Base-by-base conservation (phyloP, 2,888 invertebrate genomes). In the Criorhina ranunculi region DNA sequence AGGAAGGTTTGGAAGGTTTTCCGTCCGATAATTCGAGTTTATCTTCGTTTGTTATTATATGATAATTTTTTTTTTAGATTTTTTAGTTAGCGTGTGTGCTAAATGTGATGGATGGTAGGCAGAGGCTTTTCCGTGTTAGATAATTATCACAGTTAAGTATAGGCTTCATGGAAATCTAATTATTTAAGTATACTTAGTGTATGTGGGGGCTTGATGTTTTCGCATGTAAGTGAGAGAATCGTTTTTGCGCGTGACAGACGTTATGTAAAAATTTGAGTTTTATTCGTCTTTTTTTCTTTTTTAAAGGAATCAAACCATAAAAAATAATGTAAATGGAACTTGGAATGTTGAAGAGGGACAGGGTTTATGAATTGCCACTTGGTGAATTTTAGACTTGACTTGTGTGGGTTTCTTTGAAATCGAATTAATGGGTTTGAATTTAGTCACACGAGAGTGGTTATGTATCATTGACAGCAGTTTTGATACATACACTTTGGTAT, bases 71-170 rank as follows among this genome's bases (percentile, higher is more conserved):
- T 57, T 11, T 49, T 11, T 57, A 15, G 8, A 11, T 19, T n/a
- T 24, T 31, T 44, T 35, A 9, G 6, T 15, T 40, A n/a, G 55
- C 49, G 57, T 62, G 55, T 57, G 46, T 49, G 55, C 44, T 60
- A 51, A 37, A 70, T 57, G 17, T 24, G 53, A 72, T 42, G 64
- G 51, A 42, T 66, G 40, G 42, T 7, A 51, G 57, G 60, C 70
- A 62, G 46, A 44, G 66, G 44, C 55, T 79, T 67, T 83, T 85
- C 83, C 83, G 79, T 73, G 69, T 85, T 79, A 75, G 83, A 67
- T 85, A 59, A 73, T 79, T 79, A 73, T 78, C 79, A 46, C 12
- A 57, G 79, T 64, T 42, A 35, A 55, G 24, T 37, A 12, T n/a
- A 37, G 53, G 59, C 46, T 51, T 57, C 33, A 35, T 40, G 53